These are phyloP conservation scores for Entelurus aequoreus DNA, from an alignment of 2,113 vertebrate genomes.

Conservation along the genomic window DNA sequence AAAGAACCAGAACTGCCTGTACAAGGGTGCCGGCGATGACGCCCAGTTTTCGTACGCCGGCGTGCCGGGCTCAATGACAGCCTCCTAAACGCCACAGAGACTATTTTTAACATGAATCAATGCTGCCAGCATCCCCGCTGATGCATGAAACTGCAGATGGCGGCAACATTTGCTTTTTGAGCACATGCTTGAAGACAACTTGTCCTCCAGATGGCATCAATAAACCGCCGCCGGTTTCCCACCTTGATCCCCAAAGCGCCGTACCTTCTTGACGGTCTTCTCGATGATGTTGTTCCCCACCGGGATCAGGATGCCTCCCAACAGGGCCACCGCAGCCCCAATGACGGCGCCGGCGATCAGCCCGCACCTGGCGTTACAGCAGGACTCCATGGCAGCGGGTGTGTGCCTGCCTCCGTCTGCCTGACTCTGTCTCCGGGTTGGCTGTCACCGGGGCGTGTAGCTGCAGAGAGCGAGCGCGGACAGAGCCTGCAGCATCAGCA, in stretches of 20 bases:
- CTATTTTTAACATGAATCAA: conserved; percentile 56
- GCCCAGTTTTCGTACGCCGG: conserved; percentile 83
- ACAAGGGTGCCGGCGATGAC: conserved; percentile 72
- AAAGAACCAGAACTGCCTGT: conserved; percentile 91
- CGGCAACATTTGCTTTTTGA: not conserved
- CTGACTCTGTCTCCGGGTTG: conserved; percentile 9
- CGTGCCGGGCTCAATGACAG: conserved; percentile 81
- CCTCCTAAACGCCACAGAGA: conserved; percentile 73
- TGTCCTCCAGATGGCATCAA: not conserved
- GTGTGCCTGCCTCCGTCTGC: conserved; percentile 40
- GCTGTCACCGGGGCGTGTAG: conserved; percentile 19
- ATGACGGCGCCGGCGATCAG: conserved; percentile 75
- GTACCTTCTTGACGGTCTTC: conserved; percentile 81
- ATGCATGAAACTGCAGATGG: conserved; percentile 4
- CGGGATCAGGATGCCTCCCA: conserved; percentile 85
- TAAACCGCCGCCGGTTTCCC: conserved; percentile 14
- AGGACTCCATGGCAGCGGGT: conserved; percentile 56
- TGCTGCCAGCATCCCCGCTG: conserved; percentile 48
- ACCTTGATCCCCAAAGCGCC: conserved; percentile 51
- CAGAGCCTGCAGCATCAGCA: conserved; percentile 19
- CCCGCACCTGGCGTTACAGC: conserved; percentile 66
- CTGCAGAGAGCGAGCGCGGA: conserved; percentile 33
- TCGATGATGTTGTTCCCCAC: conserved; percentile 76
- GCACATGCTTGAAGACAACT: no score
- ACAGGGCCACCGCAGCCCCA: conserved; percentile 73